Evolutionary conservation across 2,113 vertebrate genomes (phyloP), one percentile per base, ranked within the genome.

Genomic region (Formicarius rufipectus): DNA sequence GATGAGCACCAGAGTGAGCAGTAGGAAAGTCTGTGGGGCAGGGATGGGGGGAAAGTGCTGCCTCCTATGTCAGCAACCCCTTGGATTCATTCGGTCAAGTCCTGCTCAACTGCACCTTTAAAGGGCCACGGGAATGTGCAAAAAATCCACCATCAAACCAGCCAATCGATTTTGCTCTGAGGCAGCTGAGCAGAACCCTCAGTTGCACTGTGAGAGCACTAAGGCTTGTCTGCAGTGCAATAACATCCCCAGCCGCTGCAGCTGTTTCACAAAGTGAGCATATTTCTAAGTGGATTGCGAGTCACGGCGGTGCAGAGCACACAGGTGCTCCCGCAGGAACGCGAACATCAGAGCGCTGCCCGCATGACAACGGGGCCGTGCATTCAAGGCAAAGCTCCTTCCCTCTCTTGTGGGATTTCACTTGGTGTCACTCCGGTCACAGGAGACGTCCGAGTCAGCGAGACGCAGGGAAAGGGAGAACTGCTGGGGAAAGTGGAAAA

Each of bases 401-500:
- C 66, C 9, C 16, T 49, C 24, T 30, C 58, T 27, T 2, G 42
- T 18, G 64, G 76, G 75, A 42, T 77, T 96, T 88, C 45, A 24
- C 23, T 62, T 84, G 63, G 31, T 81, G 77, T 69, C 64, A 87
- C 17, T 56, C 52, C 28, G 40, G 69, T 88, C 10, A 3, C 79
- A 27, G 63, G 35, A 63, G 73, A 81, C 21, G 45, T 95, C 72
- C 33, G 63, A 76, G 72, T 58, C 94, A 71, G 89, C 79, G 66
- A 64, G 44, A 52, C 0, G 10, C 20, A n/a, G 49, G 40, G 71
- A 9, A 94, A 95, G 60, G 14, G 69, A 72, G 79, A 94, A 83
- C 37, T 90, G 82, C 88, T 80, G 35, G 42, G 85, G 79, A 92
- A 82, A 71, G 68, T 58, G 31, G 63, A 75, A 89, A 74, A 89